Percentiles rank a stretch among this genome's conserved stretches.
Evolutionary conservation across 64 coral and sea anemone genomes (phyloP).

Genomic region (Hydrozoanthus tunicans): DNA sequence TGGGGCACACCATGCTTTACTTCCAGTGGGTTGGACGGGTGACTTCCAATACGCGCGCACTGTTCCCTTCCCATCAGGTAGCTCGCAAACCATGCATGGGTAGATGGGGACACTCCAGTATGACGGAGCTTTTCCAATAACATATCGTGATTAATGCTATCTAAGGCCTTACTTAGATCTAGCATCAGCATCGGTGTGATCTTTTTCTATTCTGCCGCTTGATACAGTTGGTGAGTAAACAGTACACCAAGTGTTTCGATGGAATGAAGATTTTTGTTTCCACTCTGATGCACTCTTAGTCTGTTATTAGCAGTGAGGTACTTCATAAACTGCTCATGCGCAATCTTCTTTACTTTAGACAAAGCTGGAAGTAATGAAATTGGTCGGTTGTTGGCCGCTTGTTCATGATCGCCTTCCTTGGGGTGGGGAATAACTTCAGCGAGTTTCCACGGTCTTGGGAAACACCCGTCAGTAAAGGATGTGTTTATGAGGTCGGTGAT

Average conservation of each 20-base stretch:
- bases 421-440: slow-evolving; percentile 10
- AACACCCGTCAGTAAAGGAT: neutral
- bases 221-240: neutral
- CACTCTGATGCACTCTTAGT: slow-evolving; percentile 12
- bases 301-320: slow-evolving; percentile 19
- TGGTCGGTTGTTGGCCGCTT: slow-evolving; percentile 17
- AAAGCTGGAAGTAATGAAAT: slow-evolving; percentile 24
- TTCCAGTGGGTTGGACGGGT: neutral
- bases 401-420: slow-evolving; percentile 26
- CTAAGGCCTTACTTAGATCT: slow-evolving; percentile 17
- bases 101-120: slow-evolving; percentile 3
- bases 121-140: slow-evolving; percentile 13
- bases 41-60: neutral
- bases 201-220: slow-evolving; percentile 18
- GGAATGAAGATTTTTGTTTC: slow-evolving; percentile 1
- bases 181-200: slow-evolving; percentile 29
- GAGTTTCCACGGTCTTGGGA: slow-evolving; percentile 14
- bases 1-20: slow-evolving; percentile 32
- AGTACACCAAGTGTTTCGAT: slow-evolving; percentile 15
- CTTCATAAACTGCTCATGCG: slow-evolving; percentile 27
- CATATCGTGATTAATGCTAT: slow-evolving; percentile 35
- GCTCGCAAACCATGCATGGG: slow-evolving; percentile 23
- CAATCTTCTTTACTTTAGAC: slow-evolving; percentile 10
- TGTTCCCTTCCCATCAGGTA: slow-evolving; percentile 13
- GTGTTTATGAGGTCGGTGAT: slow-evolving; percentile 12